Percentiles rank a stretch among this genome's conserved stretches.
phyloP scores from a whole-genome alignment of 1,140 invertebrate genomes.

The Drosophila virilis region DNA sequence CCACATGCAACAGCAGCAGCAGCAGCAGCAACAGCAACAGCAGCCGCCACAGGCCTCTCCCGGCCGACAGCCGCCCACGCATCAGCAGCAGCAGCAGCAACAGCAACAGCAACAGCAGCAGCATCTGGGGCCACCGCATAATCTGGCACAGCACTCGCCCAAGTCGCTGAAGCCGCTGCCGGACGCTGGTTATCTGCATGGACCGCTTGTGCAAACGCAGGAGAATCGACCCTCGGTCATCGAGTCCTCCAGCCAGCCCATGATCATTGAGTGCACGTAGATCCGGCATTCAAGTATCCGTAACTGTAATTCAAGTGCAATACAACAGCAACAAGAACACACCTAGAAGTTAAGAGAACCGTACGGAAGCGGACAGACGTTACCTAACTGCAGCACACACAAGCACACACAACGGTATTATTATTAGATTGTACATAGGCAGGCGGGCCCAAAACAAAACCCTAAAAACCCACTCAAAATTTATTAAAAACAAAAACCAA shows the following conservation, averaged over 20 bases:
- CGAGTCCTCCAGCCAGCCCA: constrained; percentile 92
- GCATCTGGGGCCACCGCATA: constrained; percentile 37
- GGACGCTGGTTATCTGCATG: constrained; percentile 82
- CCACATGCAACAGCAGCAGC: constrained; percentile 82
- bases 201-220: constrained; percentile 85
- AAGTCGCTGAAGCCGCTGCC: constrained; percentile 64
- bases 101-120: constrained; percentile 40
- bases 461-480: constrained; percentile 37
- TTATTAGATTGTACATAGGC: constrained; percentile 75
- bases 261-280: constrained; percentile 95
- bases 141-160: constrained; percentile 47
- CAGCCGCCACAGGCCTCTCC: constrained; percentile 50
- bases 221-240: constrained; percentile 92
- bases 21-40: constrained; percentile 55
- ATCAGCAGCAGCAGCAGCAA: constrained; percentile 13
- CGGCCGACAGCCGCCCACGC: constrained; percentile 54
- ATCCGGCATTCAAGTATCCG: not conserved
- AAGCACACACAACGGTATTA: constrained; percentile 81
- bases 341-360: constrained; percentile 26
- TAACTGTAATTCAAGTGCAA: constrained; percentile 73
- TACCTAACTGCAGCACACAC: constrained; percentile 57
- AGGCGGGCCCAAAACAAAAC: constrained; percentile 29
- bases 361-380: constrained; percentile 51
- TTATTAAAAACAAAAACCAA: constrained; percentile 29
- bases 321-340: constrained; percentile 50